These are phyloP conservation scores for Nezara viridula DNA, from an alignment of 2,888 invertebrate species.

Conservation along the genomic window DNA sequence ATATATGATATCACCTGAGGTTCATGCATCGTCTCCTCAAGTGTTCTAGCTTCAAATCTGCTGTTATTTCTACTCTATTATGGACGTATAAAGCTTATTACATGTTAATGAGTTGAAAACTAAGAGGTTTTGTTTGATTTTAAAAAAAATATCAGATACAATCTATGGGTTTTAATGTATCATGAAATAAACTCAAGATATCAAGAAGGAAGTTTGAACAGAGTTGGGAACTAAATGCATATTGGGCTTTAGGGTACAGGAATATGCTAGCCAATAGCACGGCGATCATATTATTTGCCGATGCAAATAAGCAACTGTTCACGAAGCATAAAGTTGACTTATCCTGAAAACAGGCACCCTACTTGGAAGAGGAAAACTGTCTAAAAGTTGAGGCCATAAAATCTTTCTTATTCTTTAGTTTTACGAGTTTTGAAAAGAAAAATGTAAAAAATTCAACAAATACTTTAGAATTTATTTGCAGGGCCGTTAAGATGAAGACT, in stretches of 20 bases:
- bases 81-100: too few relatives aligned
- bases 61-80: too few relatives aligned
- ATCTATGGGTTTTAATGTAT: background rate
- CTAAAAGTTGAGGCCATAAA: conserved; percentile 10
- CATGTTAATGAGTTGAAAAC: too few relatives aligned
- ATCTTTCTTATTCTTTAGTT: conserved; percentile 30
- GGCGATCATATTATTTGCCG: too few relatives aligned
- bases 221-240: background rate
- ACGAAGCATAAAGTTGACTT: conserved; percentile 31
- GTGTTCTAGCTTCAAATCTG: too few relatives aligned
- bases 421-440: conserved; percentile 42
- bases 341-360: background rate
- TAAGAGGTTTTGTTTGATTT: too few relatives aligned
- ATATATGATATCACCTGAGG: too few relatives aligned
- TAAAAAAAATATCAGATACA: background rate
- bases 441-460: conserved; percentile 45
- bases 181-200: background rate
- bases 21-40: too few relatives aligned
- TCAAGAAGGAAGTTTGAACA: background rate
- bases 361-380: background rate
- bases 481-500: conserved; percentile 40
- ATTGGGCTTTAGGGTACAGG: background rate
- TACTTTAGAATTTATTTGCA: conserved; percentile 42
- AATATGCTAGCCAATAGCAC: background rate
- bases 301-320: conserved; percentile 36